Evolutionary conservation across 2,113 vertebrate genomes (phyloP), one percentile per base, ranked within the genome.

Genomic region (Tupaia tana): DNA sequence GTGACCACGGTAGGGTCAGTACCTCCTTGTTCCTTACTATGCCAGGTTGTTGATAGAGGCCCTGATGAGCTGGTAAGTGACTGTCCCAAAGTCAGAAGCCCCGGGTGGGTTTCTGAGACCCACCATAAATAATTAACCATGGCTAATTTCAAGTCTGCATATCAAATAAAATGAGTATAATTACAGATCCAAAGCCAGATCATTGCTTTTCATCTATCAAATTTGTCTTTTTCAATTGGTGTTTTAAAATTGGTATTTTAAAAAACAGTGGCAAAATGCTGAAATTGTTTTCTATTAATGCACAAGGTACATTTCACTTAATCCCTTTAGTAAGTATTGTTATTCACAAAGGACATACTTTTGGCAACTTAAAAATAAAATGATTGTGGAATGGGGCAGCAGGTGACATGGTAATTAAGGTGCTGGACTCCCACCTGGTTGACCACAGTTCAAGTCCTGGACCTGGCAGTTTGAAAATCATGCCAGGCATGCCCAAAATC

Each of bases 241-340:
- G 11, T 52, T 86, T 95, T 93, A 19, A 86, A 20, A 84, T 89
- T 95, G 56, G 63, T 77, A 86, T 89, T 95, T 96, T 93, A 86
- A 94, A 88, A 95, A 14, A 3, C 69, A 88, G 58, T 71, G 20
- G 19, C 12, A 90, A 80, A 91, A 90, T 20, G 3, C 34, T 90
- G 5, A n/a, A 78, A n/a, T 86, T 78, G 43, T 94, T 97, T 96
- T 84, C 70, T 81, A 29, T 59, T 83, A 89, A 79, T 91, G 61
- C 9, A 77, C n/a, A 93, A 64, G 58, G 66, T 85, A 29, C 61
- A 29, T 89, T 94, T 79, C 73, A 88, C n/a, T 89, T 70, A 70
- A 74, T 95, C 13, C 86, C 61, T 95, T 66, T 69, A 81, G n/a
- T 82, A 88, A 87, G 29, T 77, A 3, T 88, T 91, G 63, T 86